phyloP scores from a whole-genome alignment of 1,140 invertebrate genomes.

The Campoletis sonorensis region DNA sequence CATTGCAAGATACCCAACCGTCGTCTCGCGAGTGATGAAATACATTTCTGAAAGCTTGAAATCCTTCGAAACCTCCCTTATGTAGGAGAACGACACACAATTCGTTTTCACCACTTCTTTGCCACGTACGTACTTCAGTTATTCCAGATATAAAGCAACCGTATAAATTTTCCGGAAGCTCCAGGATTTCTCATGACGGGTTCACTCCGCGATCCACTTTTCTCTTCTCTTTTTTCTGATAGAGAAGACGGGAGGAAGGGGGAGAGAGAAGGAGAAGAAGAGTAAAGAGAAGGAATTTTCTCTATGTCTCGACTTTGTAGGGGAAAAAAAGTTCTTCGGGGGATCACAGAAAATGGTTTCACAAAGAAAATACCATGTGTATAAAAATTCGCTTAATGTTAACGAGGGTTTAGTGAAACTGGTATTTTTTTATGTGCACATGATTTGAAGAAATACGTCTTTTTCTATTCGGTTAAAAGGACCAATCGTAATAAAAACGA shows the following conservation, averaged over 20 bases:
- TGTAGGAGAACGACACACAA: background rate
- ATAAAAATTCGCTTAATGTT: too few relatives aligned
- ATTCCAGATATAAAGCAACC: slow-evolving; percentile 11
- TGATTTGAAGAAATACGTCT: too few relatives aligned
- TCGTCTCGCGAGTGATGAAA: background rate
- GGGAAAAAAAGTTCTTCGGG: background rate
- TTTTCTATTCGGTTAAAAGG: too few relatives aligned
- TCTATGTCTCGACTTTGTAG: background rate
- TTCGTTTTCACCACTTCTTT: background rate
- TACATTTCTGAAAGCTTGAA: background rate
- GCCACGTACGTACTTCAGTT: background rate
- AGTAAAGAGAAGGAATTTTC: too few relatives aligned
- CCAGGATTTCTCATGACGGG: slow-evolving; percentile 16
- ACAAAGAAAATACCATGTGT: too few relatives aligned
- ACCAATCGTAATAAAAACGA: too few relatives aligned
- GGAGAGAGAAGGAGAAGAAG: background rate
- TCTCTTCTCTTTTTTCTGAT: background rate
- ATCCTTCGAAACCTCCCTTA: background rate
- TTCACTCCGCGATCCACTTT: background rate
- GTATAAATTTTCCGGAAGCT: slow-evolving; percentile 16
- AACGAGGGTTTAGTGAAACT: too few relatives aligned
- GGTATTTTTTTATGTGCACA: too few relatives aligned
- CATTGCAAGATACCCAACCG: background rate
- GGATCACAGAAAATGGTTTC: too few relatives aligned
- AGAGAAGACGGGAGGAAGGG: too few relatives aligned